Base-by-base conservation (phyloP, 2,888 invertebrate genomes). In the Heliconius erato region DNA sequence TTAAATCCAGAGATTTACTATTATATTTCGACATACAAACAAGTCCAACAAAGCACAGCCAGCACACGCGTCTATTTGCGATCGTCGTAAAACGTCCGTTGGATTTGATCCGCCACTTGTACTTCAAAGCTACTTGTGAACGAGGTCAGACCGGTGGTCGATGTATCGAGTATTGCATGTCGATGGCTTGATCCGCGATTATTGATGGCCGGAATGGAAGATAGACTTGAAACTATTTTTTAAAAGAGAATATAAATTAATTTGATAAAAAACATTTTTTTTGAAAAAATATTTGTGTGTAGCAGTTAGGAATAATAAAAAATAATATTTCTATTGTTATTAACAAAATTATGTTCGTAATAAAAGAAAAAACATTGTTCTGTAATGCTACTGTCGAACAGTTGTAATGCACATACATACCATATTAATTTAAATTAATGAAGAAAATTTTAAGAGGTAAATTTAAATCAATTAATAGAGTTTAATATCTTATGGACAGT, bases 11-110 rank as follows among this genome's bases (percentile, higher is more conserved):
- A 59, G 35, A 77, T 40, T 35, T 40, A 65, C 23, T n/a, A 81
- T 40, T 35, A 59, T 19, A 68, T 81, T 44, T 76, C 81, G 68
- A 85, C 74, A 83, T 82, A 79, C 83, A 85, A 85, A 84, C 82
- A 83, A 84, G 71, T 81, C 83, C 84, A 86, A 83, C 85, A 86
- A 87, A 81, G 83, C 87, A 63, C 23, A 4, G 63, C n/a, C 23
- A 4, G 63, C n/a, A 63, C 86, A 84, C 87, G 83, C 87, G 89
- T 88, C 90, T 90, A 90, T 90, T 89, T 90, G 85, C 85, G 89
- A 86, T 85, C 85, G 78, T 90, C 90, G 88, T 90, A 91, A 89
- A 90, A 87, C 87, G 85, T 85, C 86, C 84, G 87, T 86, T 87
- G 86, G 88, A 88, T 88, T 87, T 87, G 88, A 89, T 87, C 86